A percentile compares a stretch with the other conserved stretches of the same genome.
phyloP scores from a whole-genome alignment of 2,797 vertebrate species.

The Micrastur ruficollis region DNA sequence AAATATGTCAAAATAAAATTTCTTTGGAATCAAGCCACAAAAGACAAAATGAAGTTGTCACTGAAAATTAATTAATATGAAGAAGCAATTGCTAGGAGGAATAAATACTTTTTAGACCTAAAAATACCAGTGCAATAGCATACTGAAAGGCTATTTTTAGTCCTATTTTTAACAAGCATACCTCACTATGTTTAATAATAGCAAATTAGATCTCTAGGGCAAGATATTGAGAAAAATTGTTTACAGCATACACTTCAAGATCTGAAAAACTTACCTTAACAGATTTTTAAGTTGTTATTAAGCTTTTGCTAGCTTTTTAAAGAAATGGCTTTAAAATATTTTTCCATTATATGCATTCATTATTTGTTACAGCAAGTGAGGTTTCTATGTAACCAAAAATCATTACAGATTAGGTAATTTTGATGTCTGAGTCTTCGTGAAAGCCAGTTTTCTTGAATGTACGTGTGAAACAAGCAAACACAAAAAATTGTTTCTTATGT shows the following conservation, averaged over 20 bases:
- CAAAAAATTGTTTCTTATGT: not conserved
- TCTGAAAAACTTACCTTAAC: not conserved
- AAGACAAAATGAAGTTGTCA: not conserved
- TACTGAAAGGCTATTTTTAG: constrained; percentile 20
- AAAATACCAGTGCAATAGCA: not conserved
- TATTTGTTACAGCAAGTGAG: not conserved
- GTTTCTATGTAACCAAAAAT: constrained; percentile 21
- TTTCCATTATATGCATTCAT: not conserved
- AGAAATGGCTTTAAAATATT: not conserved
- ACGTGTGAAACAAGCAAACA: not conserved
- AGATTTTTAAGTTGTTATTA: constrained; percentile 7
- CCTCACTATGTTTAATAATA: constrained; percentile 12
- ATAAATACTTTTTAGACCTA: not conserved
- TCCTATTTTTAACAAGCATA: constrained; percentile 19
- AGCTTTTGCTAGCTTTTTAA: not conserved
- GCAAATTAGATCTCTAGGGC: constrained; percentile 14
- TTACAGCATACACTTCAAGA: not conserved
- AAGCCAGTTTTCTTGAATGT: not conserved
- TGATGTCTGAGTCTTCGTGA: not conserved
- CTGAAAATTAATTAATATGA: not conserved
- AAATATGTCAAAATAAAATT: not conserved
- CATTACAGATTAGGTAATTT: not conserved
- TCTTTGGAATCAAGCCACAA: not conserved
- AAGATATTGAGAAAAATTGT: constrained; percentile 5
- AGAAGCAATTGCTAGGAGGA: not conserved